phyloP scores from a whole-genome alignment of 2,888 invertebrate species.

The Ypsolopha scabrella region DNA sequence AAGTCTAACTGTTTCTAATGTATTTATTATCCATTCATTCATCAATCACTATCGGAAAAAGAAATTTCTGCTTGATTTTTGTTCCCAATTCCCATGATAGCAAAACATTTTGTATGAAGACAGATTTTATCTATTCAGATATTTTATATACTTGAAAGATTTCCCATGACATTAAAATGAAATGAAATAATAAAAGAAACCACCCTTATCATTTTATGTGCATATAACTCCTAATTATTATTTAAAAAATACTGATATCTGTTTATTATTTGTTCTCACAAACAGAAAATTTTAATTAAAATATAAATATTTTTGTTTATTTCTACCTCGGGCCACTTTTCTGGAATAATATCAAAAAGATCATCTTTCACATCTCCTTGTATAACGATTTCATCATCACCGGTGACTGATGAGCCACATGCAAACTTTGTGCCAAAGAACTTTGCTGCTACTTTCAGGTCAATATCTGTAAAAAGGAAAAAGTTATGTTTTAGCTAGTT shows the following conservation, averaged over 20 bases:
- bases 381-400: slow-evolving; percentile 99
- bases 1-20: no score
- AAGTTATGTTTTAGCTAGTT: not conserved
- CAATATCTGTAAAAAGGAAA: slow-evolving; percentile 80
- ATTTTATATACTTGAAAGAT: no score
- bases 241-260: not conserved
- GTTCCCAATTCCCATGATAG: no score
- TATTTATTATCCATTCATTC: no score
- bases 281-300: no score
- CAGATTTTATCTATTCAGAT: no score
- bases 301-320: no score
- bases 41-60: no score
- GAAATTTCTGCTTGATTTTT: no score
- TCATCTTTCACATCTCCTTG: slow-evolving; percentile 99
- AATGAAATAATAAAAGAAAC: no score
- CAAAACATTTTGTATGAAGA: no score
- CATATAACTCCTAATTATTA: not conserved
- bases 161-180: no score
- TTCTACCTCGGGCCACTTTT: slow-evolving; percentile 94
- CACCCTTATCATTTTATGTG: not conserved
- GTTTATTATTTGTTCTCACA: not conserved
- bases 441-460: slow-evolving; percentile 97
- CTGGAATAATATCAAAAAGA: slow-evolving; percentile 96
- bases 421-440: slow-evolving; percentile 98
- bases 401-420: slow-evolving; percentile 99